phyloP scores from a whole-genome alignment of 2,113 vertebrate genomes.

The Mustela lutreola region DNA sequence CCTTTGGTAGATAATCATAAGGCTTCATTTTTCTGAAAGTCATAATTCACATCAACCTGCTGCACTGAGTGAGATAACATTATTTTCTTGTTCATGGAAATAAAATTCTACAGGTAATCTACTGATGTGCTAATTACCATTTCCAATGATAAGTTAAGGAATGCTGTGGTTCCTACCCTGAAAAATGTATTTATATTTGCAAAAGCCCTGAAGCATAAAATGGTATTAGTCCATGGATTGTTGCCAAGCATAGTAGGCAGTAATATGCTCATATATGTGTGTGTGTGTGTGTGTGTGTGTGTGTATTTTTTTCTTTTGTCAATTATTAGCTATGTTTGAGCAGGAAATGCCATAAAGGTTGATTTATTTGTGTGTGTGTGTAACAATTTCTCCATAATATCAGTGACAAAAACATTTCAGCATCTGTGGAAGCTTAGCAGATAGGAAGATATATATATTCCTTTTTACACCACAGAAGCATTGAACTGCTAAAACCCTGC shows the following conservation, averaged over 20 bases:
- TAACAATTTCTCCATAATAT: conserved; percentile 10
- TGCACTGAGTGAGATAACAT: conserved; percentile 66
- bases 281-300: too few relatives aligned
- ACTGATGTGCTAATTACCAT: conserved; percentile 75
- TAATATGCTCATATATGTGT: not conserved
- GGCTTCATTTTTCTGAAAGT: conserved; percentile 57
- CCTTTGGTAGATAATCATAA: conserved; percentile 21
- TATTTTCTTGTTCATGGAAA: conserved; percentile 72
- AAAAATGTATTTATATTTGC: conserved; percentile 61
- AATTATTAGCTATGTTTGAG: conserved; percentile 16
- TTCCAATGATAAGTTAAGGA: conserved; percentile 62
- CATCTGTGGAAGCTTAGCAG: not conserved
- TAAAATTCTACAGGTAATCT: conserved; percentile 75
- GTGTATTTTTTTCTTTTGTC: not conserved
- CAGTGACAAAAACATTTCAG: not conserved
- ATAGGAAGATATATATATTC: not conserved
- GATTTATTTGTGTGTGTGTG: conserved; percentile 4
- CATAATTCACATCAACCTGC: conserved; percentile 54
- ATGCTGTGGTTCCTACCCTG: conserved; percentile 54
- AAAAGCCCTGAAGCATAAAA: conserved; percentile 54
- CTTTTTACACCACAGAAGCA: not conserved
- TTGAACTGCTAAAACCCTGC: not conserved
- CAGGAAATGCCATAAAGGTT: conserved; percentile 10
- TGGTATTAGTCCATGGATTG: conserved; percentile 52
- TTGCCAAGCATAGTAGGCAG: conserved; percentile 43